Percentiles rank a stretch among this genome's conserved stretches.
Evolutionary conservation across 35 echinoderm and acorn worm genomes (phyloP).

Genomic region (Ophioderma brevispina): DNA sequence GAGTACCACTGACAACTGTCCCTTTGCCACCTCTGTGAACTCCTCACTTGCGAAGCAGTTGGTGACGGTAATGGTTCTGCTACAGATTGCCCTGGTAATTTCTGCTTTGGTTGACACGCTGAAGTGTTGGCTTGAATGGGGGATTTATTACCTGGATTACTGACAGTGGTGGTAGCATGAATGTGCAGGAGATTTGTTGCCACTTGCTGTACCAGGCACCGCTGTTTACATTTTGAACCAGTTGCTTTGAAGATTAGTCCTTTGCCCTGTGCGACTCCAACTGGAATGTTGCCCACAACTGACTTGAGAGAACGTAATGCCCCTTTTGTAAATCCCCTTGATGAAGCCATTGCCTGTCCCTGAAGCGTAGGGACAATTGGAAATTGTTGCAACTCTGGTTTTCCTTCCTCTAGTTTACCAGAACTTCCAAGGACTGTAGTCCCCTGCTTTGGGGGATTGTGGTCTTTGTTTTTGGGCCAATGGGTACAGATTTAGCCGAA

Average conservation of each 20-base stretch:
- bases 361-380: neutral
- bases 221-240: constrained; percentile 40
- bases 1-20: too few species aligned
- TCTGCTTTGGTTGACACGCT: neutral
- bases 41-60: too few species aligned
- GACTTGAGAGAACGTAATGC: constrained; percentile 32
- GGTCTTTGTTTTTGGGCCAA: neutral
- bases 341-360: constrained; percentile 29
- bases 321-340: constrained; percentile 33
- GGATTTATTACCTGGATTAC: neutral
- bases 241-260: constrained; percentile 50
- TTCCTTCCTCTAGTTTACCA: neutral
- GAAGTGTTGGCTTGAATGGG: neutral
- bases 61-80: too few species aligned
- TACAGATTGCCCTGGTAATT: neutral
- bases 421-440: neutral
- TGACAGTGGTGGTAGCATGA: neutral
- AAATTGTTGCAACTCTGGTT: neutral
- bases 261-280: constrained; percentile 49
- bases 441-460: neutral
- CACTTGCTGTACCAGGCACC: constrained; percentile 1
- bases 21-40: too few species aligned
- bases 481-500: neutral
- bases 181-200: neutral
- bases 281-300: constrained; percentile 27